Conservation (phyloP, 2,797 vertebrate species). For the Yasuhikotakia modesta region DNA sequence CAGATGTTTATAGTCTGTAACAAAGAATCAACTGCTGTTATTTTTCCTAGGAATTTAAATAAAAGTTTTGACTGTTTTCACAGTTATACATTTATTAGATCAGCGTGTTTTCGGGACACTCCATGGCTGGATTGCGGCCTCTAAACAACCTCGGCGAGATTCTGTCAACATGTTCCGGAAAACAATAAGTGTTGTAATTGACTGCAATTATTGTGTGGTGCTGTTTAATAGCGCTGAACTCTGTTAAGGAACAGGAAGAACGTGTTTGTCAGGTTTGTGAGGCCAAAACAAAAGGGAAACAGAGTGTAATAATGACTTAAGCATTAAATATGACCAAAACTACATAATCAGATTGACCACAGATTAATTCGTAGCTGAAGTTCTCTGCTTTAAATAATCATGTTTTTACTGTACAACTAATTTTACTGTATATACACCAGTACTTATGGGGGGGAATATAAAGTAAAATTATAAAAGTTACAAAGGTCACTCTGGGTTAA, state of each 20-base stretch:
- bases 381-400: background rate
- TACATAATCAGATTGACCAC: slow-evolving; percentile 17
- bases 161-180: slow-evolving; percentile 61
- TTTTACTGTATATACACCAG: background rate
- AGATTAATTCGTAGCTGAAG: background rate
- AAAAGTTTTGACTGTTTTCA: background rate
- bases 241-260: slow-evolving; percentile 74
- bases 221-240: slow-evolving; percentile 68
- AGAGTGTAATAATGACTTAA: background rate
- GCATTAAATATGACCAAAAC: background rate
- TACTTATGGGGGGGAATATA: slow-evolving; percentile 29
- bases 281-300: slow-evolving; percentile 65
- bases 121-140: slow-evolving; percentile 65
- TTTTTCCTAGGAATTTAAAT: background rate
- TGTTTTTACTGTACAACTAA: background rate
- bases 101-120: slow-evolving; percentile 26
- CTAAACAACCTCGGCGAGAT: slow-evolving; percentile 80
- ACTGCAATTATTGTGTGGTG: background rate
- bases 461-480: slow-evolving; percentile 15
- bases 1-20: background rate
- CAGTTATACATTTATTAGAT: background rate
- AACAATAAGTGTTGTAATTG: background rate
- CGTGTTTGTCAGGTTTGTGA: slow-evolving; percentile 79
- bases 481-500: slow-evolving; percentile 27
- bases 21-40: background rate